Evolutionary conservation across 1,140 invertebrate genomes (phyloP).

Genomic region (Sipha flava): DNA sequence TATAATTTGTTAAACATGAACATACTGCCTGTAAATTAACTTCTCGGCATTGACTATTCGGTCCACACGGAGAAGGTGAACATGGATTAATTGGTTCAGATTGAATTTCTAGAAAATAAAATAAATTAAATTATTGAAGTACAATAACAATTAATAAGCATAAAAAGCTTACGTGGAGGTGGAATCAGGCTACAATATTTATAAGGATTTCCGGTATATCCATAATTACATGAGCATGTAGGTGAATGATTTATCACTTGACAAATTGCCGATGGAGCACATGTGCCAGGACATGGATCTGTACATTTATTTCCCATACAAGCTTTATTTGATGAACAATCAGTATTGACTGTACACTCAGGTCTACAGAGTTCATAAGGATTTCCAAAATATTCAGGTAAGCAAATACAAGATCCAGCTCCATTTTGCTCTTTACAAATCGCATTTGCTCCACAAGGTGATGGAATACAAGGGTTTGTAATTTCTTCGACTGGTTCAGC

Average conservation of each 20-base stretch:
- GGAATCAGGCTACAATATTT: slow-evolving; percentile 39
- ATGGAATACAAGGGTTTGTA: slow-evolving; percentile 46
- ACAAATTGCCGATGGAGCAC: slow-evolving; percentile 52
- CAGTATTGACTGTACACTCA: slow-evolving; percentile 46
- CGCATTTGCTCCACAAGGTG: slow-evolving; percentile 51
- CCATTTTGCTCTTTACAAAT: slow-evolving; percentile 54
- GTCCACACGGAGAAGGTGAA: slow-evolving; percentile 51
- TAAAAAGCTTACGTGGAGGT: slow-evolving; percentile 46
- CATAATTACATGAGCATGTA: slow-evolving; percentile 58
- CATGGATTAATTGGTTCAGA: slow-evolving; percentile 43
- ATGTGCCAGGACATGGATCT: slow-evolving; percentile 48
- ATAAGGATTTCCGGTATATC: slow-evolving; percentile 63
- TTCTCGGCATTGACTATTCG: slow-evolving; percentile 54
- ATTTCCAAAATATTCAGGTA: slow-evolving; percentile 44
- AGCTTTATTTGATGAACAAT: slow-evolving; percentile 44
- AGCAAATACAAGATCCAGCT: slow-evolving; percentile 50
- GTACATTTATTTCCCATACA: slow-evolving; percentile 47
- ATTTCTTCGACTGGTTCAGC: slow-evolving; percentile 36
- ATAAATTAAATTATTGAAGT: not conserved
- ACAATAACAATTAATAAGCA: not conserved
- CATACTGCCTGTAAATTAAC: slow-evolving; percentile 54
- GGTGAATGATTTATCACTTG: slow-evolving; percentile 66
- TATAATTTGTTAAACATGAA: slow-evolving; percentile 44
- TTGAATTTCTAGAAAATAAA: slow-evolving; percentile 34
- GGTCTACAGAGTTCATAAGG: slow-evolving; percentile 48